These are phyloP conservation scores for Cataglyphis albicans DNA, from an alignment of 2,888 invertebrate species.

Conservation along the genomic window DNA sequence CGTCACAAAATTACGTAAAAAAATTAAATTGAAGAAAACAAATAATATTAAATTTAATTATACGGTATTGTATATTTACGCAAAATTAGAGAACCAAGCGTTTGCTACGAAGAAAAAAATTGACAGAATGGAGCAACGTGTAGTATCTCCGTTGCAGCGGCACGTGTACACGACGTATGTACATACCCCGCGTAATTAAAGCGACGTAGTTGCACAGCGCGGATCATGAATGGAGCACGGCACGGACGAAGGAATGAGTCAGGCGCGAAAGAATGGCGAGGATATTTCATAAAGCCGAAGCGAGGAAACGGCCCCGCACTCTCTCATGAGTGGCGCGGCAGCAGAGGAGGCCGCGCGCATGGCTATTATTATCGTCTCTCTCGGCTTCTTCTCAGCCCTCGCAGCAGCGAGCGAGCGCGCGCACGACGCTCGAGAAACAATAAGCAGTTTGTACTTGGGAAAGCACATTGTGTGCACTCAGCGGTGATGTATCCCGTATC, in stretches of 20 bases:
- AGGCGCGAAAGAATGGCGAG: conserved; percentile 77
- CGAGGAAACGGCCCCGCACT: conserved; percentile 67
- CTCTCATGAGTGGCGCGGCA: conserved; percentile 54
- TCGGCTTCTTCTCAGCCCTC: conserved; percentile 45
- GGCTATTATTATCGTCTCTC: conserved; percentile 79
- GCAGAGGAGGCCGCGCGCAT: conserved; percentile 53
- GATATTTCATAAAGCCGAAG: conserved; percentile 77
- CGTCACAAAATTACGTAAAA: background rate
- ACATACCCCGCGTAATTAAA: conserved; percentile 74
- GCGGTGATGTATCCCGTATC: conserved; percentile 60
- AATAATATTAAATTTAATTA: background rate
- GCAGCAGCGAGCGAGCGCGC: conserved; percentile 22
- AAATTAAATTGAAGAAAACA: background rate
- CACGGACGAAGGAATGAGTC: conserved; percentile 67
- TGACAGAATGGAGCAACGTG: background rate
- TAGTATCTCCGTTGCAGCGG: conserved; percentile 29
- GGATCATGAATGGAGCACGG: conserved; percentile 79
- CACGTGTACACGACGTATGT: conserved; percentile 62
- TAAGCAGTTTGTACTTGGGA: conserved; percentile 76
- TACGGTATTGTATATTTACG: background rate
- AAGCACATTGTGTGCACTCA: conserved; percentile 58
- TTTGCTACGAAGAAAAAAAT: background rate
- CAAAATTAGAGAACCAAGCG: background rate
- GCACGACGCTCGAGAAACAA: conserved; percentile 71
- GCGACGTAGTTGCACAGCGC: conserved; percentile 72